These are phyloP conservation scores for Athene noctua DNA, from an alignment of 2,113 vertebrate species.

Conservation along the genomic window DNA sequence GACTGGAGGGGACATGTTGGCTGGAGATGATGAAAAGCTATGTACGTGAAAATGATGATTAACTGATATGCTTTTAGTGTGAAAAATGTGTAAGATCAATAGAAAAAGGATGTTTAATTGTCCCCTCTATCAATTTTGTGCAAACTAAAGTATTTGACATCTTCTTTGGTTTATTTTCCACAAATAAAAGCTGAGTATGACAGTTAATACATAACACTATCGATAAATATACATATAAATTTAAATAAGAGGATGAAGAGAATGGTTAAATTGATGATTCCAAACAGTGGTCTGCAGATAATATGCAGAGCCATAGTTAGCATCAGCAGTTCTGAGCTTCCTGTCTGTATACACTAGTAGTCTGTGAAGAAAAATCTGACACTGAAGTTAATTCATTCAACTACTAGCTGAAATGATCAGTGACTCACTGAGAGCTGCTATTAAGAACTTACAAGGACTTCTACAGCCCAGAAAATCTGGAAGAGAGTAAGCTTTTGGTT, in stretches of 20 bases:
- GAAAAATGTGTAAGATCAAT: not conserved
- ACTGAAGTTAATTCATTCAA: not conserved
- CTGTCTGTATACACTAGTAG: not conserved
- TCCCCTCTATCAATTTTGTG: not conserved
- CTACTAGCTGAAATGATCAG: not conserved
- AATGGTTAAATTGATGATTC: not conserved
- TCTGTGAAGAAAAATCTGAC: not conserved
- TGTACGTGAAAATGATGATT: not conserved
- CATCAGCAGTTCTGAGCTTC: not conserved
- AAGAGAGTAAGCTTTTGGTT: not conserved
- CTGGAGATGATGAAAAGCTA: not conserved
- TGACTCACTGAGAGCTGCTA: not conserved
- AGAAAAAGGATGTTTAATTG: not conserved
- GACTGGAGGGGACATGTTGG: not conserved
- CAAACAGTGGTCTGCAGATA: not conserved
- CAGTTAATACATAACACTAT: not conserved
- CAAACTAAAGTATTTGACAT: not conserved
- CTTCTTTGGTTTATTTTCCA: not conserved
- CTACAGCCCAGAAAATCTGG: not conserved
- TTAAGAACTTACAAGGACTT: not conserved
- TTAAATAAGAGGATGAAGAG: not conserved
- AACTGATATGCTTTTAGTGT: not conserved
- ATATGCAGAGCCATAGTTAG: not conserved
- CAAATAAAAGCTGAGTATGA: not conserved
- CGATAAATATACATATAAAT: not conserved